Conservation (phyloP, 2,888 invertebrate species). For the Apotomis turbidana region DNA sequence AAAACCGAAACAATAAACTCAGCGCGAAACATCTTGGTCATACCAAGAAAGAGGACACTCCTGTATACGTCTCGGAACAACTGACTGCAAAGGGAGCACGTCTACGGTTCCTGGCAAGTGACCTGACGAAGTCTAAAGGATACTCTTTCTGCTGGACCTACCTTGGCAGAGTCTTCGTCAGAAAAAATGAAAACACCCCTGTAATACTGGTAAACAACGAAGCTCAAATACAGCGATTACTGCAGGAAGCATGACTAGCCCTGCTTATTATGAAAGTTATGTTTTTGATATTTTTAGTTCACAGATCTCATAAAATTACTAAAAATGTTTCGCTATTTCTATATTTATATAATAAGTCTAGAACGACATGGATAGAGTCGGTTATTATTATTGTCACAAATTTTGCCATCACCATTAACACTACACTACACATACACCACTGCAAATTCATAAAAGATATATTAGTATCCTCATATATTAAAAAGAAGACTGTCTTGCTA, state of each 20-base stretch:
- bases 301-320: background rate
- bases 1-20: constrained; percentile 12
- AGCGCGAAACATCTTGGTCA: constrained; percentile 28
- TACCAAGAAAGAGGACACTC: constrained; percentile 1
- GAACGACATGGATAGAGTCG: too few species aligned
- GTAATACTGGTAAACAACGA: constrained; percentile 23
- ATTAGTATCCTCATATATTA: too few species aligned
- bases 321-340: background rate
- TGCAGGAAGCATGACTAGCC: constrained; percentile 24
- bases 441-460: too few species aligned
- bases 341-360: too few species aligned
- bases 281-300: background rate
- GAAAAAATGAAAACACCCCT: constrained; percentile 22
- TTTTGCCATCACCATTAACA: too few species aligned
- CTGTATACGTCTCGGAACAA: constrained; percentile 7
- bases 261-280: background rate
- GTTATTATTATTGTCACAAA: too few species aligned
- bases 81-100: constrained; percentile 13
- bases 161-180: background rate
- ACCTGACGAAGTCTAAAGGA: too few species aligned
- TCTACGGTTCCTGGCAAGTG: constrained; percentile 3
- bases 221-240: constrained; percentile 18
- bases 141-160: too few species aligned
- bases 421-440: too few species aligned
- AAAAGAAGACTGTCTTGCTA: too few species aligned